Evolutionary conservation across 1,140 invertebrate species (phyloP), one percentile per base, ranked within the genome.

Genomic region (Aphelinus atriplicis): DNA sequence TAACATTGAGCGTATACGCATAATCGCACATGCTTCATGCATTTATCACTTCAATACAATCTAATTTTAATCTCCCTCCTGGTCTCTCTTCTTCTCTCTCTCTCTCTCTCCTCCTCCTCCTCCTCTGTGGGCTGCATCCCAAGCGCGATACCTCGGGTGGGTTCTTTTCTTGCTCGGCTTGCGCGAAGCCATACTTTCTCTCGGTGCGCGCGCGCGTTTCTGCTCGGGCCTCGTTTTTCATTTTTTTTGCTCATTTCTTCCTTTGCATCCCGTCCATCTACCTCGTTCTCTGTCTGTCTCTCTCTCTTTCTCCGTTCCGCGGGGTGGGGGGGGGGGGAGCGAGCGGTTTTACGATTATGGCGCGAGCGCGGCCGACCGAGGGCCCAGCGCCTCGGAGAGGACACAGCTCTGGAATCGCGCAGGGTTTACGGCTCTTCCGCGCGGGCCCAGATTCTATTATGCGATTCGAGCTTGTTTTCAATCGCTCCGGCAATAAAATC

Each of bases 21-120:
- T 60, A 63, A 43, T 63, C 42, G 61, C 42, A 63, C 45, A 47
- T 47, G 61, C 45, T 63, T 43, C 61, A 43, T 10, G 61, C 61
- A 42, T 63, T 63, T 63, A 63, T 63, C 61, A 57, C 1, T n/a
- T 51, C 2, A 53, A 71, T 51, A n/a, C 68, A 62, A 71, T 71
- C 68, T 71, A 71, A 71, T 71, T 71, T 62, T 71, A 71, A 71
- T 71, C 57, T 7, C 46, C n/a, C 46, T 57, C 56, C 26, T n/a
- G 7, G 7, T 58, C 42, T 9, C 43, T 46, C 9, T 26, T 46
- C 55, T 3, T 48, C 10, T 2, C 42, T 56, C 9, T 55, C 42
- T 56, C 9, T 55, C 6, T 55, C 45, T 64, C n/a, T 42, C 26
- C 43, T 46, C 4, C 64, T 47, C 55, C 50, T 67, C 64, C 55